Conservation (phyloP, 1,140 invertebrate genomes). For the Platyscapa corneri region DNA sequence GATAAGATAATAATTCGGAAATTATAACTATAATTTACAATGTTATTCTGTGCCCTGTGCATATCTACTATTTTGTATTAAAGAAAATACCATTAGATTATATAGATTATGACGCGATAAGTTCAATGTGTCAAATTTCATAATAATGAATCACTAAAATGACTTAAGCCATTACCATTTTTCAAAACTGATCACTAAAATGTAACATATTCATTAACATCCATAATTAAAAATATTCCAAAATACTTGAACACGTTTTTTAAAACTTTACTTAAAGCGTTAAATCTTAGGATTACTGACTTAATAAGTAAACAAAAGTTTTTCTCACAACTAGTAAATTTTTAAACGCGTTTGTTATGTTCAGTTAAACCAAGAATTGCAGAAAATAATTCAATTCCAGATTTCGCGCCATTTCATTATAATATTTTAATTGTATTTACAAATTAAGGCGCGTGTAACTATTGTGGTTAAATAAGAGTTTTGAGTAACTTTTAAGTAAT, state of each 20-base stretch:
- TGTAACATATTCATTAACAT: neutral
- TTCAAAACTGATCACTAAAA: slow-evolving; percentile 13
- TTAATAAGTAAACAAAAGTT: too few species aligned
- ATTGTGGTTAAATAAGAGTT: too few species aligned
- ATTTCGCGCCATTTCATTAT: too few species aligned
- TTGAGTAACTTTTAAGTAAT: neutral
- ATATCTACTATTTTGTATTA: neutral
- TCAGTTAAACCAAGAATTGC: too few species aligned
- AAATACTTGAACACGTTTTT: slow-evolving; percentile 18
- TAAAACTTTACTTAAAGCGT: too few species aligned
- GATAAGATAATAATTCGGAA: too few species aligned
- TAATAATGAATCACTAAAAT: slow-evolving; percentile 36
- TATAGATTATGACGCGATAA: neutral
- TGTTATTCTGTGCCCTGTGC: neutral
- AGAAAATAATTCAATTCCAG: too few species aligned
- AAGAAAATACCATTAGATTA: neutral
- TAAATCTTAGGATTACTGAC: too few species aligned
- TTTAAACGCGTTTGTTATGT: too few species aligned
- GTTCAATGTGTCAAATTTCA: neutral
- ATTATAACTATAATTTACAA: neutral
- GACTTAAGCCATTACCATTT: slow-evolving; percentile 21
- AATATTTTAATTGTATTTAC: neutral
- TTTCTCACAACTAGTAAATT: too few species aligned
- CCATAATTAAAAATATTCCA: neutral
- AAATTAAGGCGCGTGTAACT: neutral